Percentiles rank a stretch among this genome's conserved stretches.
Evolutionary conservation across 2,888 invertebrate genomes (phyloP).

Genomic region (Calliphora vomitoria): DNA sequence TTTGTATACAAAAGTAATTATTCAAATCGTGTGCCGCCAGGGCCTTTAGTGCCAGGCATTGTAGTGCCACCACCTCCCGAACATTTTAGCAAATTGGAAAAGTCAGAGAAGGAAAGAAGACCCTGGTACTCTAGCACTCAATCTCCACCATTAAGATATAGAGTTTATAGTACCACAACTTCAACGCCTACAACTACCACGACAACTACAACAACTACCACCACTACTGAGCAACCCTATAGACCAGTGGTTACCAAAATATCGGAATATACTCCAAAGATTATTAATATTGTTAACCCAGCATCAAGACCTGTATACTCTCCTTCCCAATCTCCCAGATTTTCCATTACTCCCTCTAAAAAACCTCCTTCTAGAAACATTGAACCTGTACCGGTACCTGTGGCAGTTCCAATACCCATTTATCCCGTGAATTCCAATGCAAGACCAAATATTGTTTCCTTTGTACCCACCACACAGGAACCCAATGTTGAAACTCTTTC

Average conservation of each 20-base stretch:
- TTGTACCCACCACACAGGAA: slow-evolving; percentile 80
- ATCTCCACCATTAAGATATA: slow-evolving; percentile 60
- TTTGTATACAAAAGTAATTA: slow-evolving; percentile 93
- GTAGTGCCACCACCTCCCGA: slow-evolving; percentile 94
- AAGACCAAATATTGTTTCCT: slow-evolving; percentile 78
- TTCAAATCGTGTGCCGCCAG: slow-evolving; percentile 90
- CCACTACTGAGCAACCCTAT: slow-evolving; percentile 74
- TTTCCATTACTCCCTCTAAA: slow-evolving; percentile 85
- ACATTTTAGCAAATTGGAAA: slow-evolving; percentile 91
- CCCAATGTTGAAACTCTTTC: slow-evolving; percentile 78
- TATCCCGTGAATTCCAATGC: slow-evolving; percentile 78
- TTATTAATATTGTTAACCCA: slow-evolving; percentile 83
- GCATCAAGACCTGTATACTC: slow-evolving; percentile 87
- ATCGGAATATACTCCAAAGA: slow-evolving; percentile 79
- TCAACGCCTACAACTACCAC: slow-evolving; percentile 78
- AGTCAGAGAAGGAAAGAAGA: slow-evolving; percentile 83
- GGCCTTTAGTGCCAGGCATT: slow-evolving; percentile 94
- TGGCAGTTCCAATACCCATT: slow-evolving; percentile 81
- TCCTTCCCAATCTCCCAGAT: slow-evolving; percentile 76
- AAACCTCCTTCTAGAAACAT: slow-evolving; percentile 75
- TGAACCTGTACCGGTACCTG: slow-evolving; percentile 80
- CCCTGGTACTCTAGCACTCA: slow-evolving; percentile 77
- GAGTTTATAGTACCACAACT: slow-evolving; percentile 66
- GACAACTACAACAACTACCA: slow-evolving; percentile 67
- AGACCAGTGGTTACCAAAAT: slow-evolving; percentile 80